Conservation (phyloP, 2,888 invertebrate species). For the Koerneria pararmatus region DNA sequence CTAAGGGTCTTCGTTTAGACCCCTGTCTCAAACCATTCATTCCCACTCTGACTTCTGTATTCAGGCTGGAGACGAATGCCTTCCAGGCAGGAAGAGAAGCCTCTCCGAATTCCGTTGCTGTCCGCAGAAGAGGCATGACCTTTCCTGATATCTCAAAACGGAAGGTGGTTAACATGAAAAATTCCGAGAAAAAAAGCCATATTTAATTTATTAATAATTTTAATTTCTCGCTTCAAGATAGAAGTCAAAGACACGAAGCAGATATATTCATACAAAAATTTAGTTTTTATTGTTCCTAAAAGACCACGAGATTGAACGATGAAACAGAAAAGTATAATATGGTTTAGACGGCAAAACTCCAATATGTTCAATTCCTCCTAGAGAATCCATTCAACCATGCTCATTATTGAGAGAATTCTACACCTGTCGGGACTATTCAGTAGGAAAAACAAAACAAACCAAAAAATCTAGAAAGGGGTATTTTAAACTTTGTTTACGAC, state of each 20-base stretch:
- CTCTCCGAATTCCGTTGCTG: slow-evolving; percentile 5
- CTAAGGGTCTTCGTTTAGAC: background rate
- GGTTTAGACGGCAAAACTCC: too few relatives aligned
- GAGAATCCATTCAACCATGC: too few relatives aligned
- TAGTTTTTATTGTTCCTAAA: background rate
- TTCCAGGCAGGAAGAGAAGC: slow-evolving; percentile 13
- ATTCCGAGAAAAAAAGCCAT: background rate
- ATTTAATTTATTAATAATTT: too few relatives aligned
- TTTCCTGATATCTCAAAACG: slow-evolving; percentile 15
- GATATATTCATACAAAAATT: background rate
- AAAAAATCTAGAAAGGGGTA: too few relatives aligned
- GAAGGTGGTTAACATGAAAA: background rate
- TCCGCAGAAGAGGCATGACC: slow-evolving; percentile 10
- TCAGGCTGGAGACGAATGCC: slow-evolving; percentile 15
- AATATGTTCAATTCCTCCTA: too few relatives aligned
- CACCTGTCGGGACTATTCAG: too few relatives aligned
- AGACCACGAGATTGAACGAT: background rate
- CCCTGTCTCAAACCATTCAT: background rate
- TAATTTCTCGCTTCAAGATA: too few relatives aligned
- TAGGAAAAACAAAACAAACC: too few relatives aligned
- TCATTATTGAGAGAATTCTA: too few relatives aligned
- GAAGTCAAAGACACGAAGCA: background rate
- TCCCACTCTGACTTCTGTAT: slow-evolving; percentile 4
- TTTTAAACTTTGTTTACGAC: too few relatives aligned
- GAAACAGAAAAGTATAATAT: background rate